Evolutionary conservation across 53 echinoderm and acorn worm genomes (phyloP).

Genomic region (Mesocentrotus franciscanus): DNA sequence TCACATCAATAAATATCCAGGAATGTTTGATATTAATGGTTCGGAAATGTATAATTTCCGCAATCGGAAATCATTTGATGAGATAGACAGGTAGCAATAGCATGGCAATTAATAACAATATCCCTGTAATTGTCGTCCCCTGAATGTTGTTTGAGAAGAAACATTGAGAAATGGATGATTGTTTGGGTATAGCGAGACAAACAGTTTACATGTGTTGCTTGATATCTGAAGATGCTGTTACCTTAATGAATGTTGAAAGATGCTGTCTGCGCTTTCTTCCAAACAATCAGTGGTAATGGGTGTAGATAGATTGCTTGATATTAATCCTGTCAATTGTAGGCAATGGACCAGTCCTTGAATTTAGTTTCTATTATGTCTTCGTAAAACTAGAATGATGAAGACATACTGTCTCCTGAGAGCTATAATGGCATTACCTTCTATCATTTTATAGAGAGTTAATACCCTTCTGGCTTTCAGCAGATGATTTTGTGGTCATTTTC

Average conservation of each 20-base stretch:
- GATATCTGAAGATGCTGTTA: background rate
- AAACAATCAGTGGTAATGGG: background rate
- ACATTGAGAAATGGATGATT: background rate
- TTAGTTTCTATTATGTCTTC: background rate
- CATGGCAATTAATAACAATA: conserved; percentile 6
- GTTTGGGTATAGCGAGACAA: background rate
- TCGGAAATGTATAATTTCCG: background rate
- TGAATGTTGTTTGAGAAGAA: background rate
- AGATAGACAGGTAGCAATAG: background rate
- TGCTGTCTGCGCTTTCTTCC: background rate
- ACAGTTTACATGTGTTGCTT: background rate
- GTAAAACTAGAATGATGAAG: background rate
- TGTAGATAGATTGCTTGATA: background rate
- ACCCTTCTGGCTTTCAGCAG: no score
- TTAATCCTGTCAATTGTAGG: background rate
- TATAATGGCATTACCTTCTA: no score
- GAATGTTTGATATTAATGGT: background rate
- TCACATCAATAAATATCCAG: background rate
- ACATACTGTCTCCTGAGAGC: background rate
- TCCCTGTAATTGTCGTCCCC: background rate
- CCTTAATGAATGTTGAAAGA: conserved; percentile 1
- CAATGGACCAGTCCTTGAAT: background rate
- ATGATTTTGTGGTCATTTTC: background rate
- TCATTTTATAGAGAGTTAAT: no score
- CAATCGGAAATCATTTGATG: background rate